These are phyloP conservation scores for Sebastes iracundus DNA, from an alignment of 2,797 vertebrate genomes.

Conservation along the genomic window DNA sequence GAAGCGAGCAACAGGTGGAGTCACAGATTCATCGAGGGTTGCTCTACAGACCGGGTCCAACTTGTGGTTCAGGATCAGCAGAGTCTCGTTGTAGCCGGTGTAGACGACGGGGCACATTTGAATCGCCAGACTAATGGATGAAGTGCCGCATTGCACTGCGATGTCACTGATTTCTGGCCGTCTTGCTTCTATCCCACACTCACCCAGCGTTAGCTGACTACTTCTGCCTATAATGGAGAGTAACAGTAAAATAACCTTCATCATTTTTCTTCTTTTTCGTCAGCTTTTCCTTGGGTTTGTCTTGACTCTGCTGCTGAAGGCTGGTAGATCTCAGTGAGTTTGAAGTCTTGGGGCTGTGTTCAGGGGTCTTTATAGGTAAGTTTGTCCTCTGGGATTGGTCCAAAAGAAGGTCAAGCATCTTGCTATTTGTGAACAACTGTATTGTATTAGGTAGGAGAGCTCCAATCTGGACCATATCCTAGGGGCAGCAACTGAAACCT, in stretches of 20 bases:
- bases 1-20: conserved; percentile 77
- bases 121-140: conserved; percentile 73
- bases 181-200: conserved; percentile 63
- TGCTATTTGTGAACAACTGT: conserved; percentile 58
- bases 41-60: conserved; percentile 56
- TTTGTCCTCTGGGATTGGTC: conserved; percentile 65
- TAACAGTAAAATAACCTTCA: conserved; percentile 69
- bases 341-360: conserved; percentile 17
- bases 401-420: conserved; percentile 77
- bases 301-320: conserved; percentile 24
- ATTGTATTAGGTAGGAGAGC: conserved; percentile 63
- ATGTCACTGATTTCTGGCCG: conserved; percentile 77
- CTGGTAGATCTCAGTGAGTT: conserved; percentile 16
- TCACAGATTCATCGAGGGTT: conserved; percentile 63
- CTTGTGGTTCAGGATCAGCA: conserved; percentile 77
- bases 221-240: conserved; percentile 61
- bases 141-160: conserved; percentile 77
- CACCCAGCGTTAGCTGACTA: conserved; percentile 40
- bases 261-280: conserved; percentile 51
- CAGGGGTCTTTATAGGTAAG: conserved; percentile 74
- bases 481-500: conserved; percentile 70
- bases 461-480: conserved; percentile 51
- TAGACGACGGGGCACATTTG: conserved; percentile 78
- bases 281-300: conserved; percentile 32
- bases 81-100: conserved; percentile 82